Evolutionary conservation across 2,113 vertebrate species (phyloP).

Genomic region (Cromileptes altivelis): DNA sequence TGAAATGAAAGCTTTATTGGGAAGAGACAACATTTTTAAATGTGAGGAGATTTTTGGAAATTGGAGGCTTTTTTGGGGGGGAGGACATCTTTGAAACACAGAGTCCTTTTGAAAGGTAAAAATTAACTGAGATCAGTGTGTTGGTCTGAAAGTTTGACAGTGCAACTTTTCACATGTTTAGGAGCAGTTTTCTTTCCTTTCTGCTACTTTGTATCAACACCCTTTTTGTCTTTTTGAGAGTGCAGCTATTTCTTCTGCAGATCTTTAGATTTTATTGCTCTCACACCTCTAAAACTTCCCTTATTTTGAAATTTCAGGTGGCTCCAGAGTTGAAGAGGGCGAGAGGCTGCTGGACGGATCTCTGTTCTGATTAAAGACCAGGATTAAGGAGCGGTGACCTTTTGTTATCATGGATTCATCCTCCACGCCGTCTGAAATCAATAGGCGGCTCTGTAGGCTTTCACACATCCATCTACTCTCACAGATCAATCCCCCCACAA

Average conservation of each 20-base stretch:
- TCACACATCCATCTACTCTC: constrained; percentile 68
- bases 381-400: constrained; percentile 60
- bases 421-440: constrained; percentile 50
- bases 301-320: constrained; percentile 7
- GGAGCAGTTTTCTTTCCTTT: too few species aligned
- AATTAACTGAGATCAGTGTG: neutral
- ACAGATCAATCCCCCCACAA: constrained; percentile 68
- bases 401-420: constrained; percentile 57
- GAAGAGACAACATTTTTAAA: neutral
- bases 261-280: neutral
- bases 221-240: neutral
- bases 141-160: neutral
- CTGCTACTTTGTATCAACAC: neutral
- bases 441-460: constrained; percentile 58
- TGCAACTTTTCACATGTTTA: neutral
- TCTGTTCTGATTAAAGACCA: constrained; percentile 60
- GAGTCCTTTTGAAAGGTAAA: too few species aligned
- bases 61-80: neutral
- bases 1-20: neutral
- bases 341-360: constrained; percentile 23
- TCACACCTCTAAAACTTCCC: neutral
- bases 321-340: neutral
- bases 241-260: neutral
- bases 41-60: neutral
- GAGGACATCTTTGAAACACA: neutral